phyloP scores from a whole-genome alignment of 2,797 vertebrate genomes.

The Oreochromis grahami region DNA sequence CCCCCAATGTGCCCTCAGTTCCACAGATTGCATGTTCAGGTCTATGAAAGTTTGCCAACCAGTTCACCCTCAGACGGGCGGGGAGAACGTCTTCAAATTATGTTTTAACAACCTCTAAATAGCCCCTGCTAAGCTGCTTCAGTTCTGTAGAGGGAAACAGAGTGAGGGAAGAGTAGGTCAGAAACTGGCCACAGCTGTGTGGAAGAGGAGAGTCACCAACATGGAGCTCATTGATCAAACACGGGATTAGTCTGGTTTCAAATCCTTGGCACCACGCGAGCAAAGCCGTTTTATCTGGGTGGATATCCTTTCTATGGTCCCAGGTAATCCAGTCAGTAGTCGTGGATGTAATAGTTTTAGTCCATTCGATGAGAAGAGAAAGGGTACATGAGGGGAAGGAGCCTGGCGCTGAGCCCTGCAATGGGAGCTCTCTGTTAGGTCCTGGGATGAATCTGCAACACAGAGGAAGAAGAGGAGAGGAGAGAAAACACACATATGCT shows the following conservation, averaged over 20 bases:
- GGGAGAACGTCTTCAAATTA: conserved; percentile 55
- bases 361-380: conserved; percentile 64
- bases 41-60: conserved; percentile 38
- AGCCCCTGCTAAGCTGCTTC: conserved; percentile 52
- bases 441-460: conserved; percentile 95
- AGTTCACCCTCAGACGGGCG: conserved; percentile 27
- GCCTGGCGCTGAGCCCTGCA: conserved; percentile 63
- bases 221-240: conserved; percentile 71
- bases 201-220: conserved; percentile 65
- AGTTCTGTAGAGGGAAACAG: conserved; percentile 33
- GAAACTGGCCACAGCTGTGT: conserved; percentile 59
- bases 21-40: conserved; percentile 32
- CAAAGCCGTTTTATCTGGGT: conserved; percentile 71
- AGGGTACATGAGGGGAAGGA: conserved; percentile 60
- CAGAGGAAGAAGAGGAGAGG: conserved; percentile 57
- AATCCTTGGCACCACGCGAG: conserved; percentile 75
- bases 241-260: conserved; percentile 70
- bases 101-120: conserved; percentile 66
- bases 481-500: conserved; percentile 66
- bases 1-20: conserved; percentile 22
- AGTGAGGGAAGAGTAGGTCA: conserved; percentile 10
- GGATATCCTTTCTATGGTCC: conserved; percentile 71
- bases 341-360: conserved; percentile 82
- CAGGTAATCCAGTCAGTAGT: conserved; percentile 90
- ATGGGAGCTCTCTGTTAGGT: conserved; percentile 85